Evolutionary conservation across 2,888 invertebrate species (phyloP).

Genomic region (Acanthosepion esculentum): DNA sequence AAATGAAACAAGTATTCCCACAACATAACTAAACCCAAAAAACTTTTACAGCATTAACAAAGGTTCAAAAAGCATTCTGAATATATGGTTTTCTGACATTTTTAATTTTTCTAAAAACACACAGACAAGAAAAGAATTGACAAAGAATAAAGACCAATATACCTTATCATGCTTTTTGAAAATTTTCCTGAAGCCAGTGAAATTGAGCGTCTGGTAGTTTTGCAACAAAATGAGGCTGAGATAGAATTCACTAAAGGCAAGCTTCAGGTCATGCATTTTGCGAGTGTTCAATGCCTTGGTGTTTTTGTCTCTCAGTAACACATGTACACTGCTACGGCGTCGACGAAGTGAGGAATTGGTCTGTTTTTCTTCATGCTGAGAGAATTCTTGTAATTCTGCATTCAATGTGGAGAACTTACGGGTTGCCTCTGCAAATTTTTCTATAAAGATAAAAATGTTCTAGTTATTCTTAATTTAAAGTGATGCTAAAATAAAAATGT

Average conservation of each 20-base stretch:
- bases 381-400: constrained; percentile 84
- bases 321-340: constrained; percentile 55
- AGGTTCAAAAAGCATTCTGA: too few species aligned
- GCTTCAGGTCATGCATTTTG: constrained; percentile 86
- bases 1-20: too few species aligned
- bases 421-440: constrained; percentile 97
- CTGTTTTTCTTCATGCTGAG: constrained; percentile 67
- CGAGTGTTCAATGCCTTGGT: constrained; percentile 60
- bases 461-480: neutral
- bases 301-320: constrained; percentile 61
- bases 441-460: constrained; percentile 76
- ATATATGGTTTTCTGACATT: too few species aligned
- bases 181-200: constrained; percentile 98
- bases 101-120: too few species aligned
- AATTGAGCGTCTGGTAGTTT: constrained; percentile 98
- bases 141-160: constrained; percentile 35
- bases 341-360: constrained; percentile 58
- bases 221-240: constrained; percentile 95
- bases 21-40: too few species aligned
- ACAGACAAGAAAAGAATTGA: too few species aligned
- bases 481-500: neutral
- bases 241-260: constrained; percentile 99
- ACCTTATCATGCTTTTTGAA: constrained; percentile 99
- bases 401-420: constrained; percentile 92
- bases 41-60: too few species aligned